Conservation (phyloP, 2,797 vertebrate species). For the Mormyrus proboscirostris region DNA sequence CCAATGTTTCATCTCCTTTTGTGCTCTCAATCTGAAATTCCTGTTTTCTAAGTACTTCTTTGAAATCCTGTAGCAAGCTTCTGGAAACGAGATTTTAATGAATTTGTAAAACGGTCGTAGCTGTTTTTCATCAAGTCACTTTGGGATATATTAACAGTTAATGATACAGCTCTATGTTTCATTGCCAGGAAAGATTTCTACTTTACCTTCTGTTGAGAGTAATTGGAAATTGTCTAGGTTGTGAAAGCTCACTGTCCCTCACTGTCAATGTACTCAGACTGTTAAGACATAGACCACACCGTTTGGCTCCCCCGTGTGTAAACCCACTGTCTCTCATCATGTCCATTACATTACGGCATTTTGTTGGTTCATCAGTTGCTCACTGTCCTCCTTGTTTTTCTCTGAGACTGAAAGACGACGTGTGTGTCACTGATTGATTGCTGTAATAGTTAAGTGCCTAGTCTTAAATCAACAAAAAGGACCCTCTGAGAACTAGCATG, state of each 20-base stretch:
- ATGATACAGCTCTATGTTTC: neutral
- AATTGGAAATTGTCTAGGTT: neutral
- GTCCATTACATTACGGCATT: neutral
- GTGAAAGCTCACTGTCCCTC: neutral
- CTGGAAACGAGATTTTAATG: neutral
- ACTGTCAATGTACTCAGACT: neutral
- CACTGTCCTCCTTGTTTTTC: constrained; percentile 14
- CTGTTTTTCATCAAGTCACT: constrained; percentile 5
- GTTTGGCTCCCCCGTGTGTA: neutral
- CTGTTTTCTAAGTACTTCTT: constrained; percentile 4
- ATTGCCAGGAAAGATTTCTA: neutral
- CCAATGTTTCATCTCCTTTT: neutral
- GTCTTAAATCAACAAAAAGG: constrained; percentile 47
- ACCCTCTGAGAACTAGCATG: neutral
- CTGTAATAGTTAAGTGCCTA: constrained; percentile 32
- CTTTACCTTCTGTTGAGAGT: neutral
- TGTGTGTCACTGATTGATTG: constrained; percentile 22
- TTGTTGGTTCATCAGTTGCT: constrained; percentile 10
- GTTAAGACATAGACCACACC: neutral
- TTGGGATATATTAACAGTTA: neutral
- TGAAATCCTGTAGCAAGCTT: neutral
- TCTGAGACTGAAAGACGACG: neutral
- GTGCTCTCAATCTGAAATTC: neutral
- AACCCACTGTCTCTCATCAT: neutral
- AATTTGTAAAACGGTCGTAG: neutral